A percentile compares a stretch with the other conserved stretches of the same genome.
Evolutionary conservation across 2,797 vertebrate genomes (phyloP).

Genomic region (Discoglossus pictus): DNA sequence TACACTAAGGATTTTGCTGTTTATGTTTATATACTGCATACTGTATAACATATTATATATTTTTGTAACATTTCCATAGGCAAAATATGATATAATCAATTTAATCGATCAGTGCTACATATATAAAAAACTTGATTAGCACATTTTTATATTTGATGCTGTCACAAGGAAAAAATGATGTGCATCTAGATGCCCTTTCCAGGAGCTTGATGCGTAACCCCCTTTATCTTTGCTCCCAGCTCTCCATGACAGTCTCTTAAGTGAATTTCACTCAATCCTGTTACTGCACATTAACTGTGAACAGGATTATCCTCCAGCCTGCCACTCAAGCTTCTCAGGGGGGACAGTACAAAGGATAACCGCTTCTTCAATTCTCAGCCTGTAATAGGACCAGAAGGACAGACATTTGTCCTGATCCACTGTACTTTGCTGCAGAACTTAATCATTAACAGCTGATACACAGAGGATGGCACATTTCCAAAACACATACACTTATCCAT

Average conservation of each 20-base stretch:
- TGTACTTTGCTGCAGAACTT: slow-evolving; percentile 33
- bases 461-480: neutral
- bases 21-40: no score
- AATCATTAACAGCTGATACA: slow-evolving; percentile 26
- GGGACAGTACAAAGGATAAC: slow-evolving; percentile 46
- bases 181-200: slow-evolving; percentile 27
- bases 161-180: slow-evolving; percentile 12
- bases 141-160: slow-evolving; percentile 27
- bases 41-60: no score
- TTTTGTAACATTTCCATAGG: no score
- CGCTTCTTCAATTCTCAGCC: slow-evolving; percentile 57
- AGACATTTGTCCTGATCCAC: slow-evolving; percentile 54
- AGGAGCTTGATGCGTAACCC: slow-evolving; percentile 27
- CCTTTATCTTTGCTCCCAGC: slow-evolving; percentile 35
- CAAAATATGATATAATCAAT: no score
- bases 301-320: slow-evolving; percentile 67
- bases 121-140: slow-evolving; percentile 14
- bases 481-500: slow-evolving; percentile 11
- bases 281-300: slow-evolving; percentile 69
- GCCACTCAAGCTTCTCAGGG: slow-evolving; percentile 65
- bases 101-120: no score
- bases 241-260: slow-evolving; percentile 68
- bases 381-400: slow-evolving; percentile 50
- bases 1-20: no score
- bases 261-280: slow-evolving; percentile 63